Conservation (phyloP, 2,113 vertebrate genomes). For the Seriola rivoliana region DNA sequence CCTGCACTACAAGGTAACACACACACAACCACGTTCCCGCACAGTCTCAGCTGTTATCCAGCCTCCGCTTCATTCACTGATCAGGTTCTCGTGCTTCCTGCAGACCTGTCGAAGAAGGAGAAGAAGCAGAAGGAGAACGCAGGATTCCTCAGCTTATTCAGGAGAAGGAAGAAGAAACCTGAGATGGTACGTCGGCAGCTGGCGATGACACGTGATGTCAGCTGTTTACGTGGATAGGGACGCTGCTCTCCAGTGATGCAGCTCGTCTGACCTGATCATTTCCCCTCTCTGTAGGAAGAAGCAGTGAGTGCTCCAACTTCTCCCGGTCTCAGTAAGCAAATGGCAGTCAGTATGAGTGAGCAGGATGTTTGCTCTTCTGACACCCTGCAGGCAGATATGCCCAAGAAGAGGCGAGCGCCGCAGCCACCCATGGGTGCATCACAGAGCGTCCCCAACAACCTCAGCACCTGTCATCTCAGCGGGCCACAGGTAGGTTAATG, state of each 20-base stretch:
- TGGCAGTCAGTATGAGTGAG: slow-evolving; percentile 67
- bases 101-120: slow-evolving; percentile 78
- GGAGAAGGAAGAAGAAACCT: slow-evolving; percentile 89
- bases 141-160: slow-evolving; percentile 92
- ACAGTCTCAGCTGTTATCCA: background rate
- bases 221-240: no score
- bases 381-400: slow-evolving; percentile 81
- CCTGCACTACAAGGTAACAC: slow-evolving; percentile 58
- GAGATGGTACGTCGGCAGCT: slow-evolving; percentile 83
- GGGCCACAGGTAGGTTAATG: slow-evolving; percentile 61
- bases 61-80: background rate
- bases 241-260: background rate
- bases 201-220: no score
- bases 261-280: background rate
- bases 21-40: background rate
- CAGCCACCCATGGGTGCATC: slow-evolving; percentile 85
- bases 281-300: slow-evolving; percentile 74
- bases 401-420: slow-evolving; percentile 94
- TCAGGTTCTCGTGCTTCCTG: background rate
- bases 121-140: slow-evolving; percentile 88
- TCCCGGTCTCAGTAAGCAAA: slow-evolving; percentile 83
- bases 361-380: slow-evolving; percentile 80
- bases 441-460: slow-evolving; percentile 83
- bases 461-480: slow-evolving; percentile 58
- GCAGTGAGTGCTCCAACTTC: slow-evolving; percentile 87